A percentile compares a stretch with the other conserved stretches of the same genome.
Conservation (phyloP, 1,140 invertebrate species). For the Zaprionus inermis region DNA sequence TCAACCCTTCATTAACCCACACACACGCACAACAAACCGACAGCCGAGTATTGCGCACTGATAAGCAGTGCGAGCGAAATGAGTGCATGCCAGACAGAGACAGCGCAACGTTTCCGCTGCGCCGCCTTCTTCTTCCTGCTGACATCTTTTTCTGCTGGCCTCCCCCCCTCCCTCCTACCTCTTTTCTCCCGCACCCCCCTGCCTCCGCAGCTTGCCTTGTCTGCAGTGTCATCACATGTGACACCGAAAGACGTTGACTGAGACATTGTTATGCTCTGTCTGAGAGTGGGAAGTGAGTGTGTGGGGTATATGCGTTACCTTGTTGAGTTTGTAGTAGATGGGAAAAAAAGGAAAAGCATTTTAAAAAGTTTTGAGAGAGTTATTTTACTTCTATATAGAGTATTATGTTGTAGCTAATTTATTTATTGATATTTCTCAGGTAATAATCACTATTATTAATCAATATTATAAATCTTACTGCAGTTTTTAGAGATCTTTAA, state of each 20-base stretch:
- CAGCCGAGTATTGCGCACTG: slow-evolving; percentile 25
- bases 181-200: not conserved
- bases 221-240: slow-evolving; percentile 49
- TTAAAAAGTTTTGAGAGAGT: too few species aligned
- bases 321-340: not conserved
- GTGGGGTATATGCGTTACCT: not conserved
- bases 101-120: slow-evolving; percentile 66
- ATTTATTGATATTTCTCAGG: too few species aligned
- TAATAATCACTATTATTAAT: too few species aligned
- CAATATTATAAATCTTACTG: too few species aligned
- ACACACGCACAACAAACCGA: slow-evolving; percentile 23
- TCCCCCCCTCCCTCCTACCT: not conserved
- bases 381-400: too few species aligned
- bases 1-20: slow-evolving; percentile 7
- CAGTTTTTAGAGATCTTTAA: too few species aligned
- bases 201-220: slow-evolving; percentile 23
- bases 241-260: slow-evolving; percentile 46
- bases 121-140: slow-evolving; percentile 7
- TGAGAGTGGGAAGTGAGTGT: not conserved
- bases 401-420: too few species aligned
- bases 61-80: slow-evolving; percentile 31
- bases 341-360: too few species aligned
- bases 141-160: not conserved
- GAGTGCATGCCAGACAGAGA: slow-evolving; percentile 41
- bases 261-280: slow-evolving; percentile 41